phyloP scores from a whole-genome alignment of 1,140 invertebrate genomes.

The Pantala flavescens region DNA sequence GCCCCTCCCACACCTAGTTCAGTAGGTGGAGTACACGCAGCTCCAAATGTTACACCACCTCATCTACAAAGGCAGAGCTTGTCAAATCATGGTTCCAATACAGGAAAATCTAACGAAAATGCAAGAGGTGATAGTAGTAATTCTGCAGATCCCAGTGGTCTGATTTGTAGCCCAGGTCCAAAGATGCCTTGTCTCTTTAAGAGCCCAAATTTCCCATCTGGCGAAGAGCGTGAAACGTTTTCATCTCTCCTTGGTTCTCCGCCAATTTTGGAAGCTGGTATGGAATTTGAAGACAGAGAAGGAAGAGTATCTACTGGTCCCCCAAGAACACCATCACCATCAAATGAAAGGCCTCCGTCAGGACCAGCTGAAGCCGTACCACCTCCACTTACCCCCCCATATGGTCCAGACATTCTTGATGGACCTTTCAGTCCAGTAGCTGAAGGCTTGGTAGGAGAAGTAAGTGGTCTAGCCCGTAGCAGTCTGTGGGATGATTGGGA shows the following conservation, averaged over 20 bases:
- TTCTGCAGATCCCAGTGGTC: not conserved
- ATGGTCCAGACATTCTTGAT: not conserved
- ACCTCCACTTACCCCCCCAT: slow-evolving; percentile 18
- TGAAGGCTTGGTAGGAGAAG: slow-evolving; percentile 24
- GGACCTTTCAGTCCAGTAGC: slow-evolving; percentile 28
- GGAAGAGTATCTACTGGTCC: slow-evolving; percentile 26
- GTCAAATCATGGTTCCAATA: slow-evolving; percentile 30
- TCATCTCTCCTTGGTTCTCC: not conserved
- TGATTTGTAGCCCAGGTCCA: slow-evolving; percentile 30
- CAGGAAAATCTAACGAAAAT: slow-evolving; percentile 20
- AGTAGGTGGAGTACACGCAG: slow-evolving; percentile 39
- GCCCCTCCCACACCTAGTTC: slow-evolving; percentile 43
- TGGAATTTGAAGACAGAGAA: not conserved
- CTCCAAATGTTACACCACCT: slow-evolving; percentile 20
- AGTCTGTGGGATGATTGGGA: not conserved
- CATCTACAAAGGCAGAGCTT: slow-evolving; percentile 18
- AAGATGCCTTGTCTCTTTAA: slow-evolving; percentile 33
- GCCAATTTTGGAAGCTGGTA: slow-evolving; percentile 27
- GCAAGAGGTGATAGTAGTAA: slow-evolving; percentile 27
- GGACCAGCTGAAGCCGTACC: slow-evolving; percentile 24
- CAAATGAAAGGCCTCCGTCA: slow-evolving; percentile 32
- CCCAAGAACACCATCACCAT: slow-evolving; percentile 56
- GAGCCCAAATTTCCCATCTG: slow-evolving; percentile 29
- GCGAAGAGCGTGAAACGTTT: slow-evolving; percentile 31
- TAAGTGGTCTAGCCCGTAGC: not conserved